These are phyloP conservation scores for Pipistrellus kuhlii DNA, from an alignment of 2,797 vertebrate genomes.

Conservation along the genomic window DNA sequence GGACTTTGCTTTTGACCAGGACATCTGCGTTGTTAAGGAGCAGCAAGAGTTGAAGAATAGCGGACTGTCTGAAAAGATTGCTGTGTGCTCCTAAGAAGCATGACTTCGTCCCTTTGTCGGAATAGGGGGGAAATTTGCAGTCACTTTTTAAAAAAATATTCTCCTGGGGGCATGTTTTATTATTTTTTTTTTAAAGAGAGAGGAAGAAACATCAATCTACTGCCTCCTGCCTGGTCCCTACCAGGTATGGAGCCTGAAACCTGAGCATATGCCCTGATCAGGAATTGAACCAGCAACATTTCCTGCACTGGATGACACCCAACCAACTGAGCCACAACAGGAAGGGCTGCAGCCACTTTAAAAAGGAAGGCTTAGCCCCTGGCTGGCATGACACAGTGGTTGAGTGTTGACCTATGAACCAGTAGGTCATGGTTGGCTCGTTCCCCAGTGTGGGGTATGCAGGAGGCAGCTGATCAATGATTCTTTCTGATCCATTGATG, in stretches of 20 bases:
- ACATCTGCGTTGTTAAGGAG: background rate
- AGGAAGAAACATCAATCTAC: background rate
- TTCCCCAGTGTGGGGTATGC: too few relatives aligned
- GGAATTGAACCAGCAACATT: background rate
- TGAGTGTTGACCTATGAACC: too few relatives aligned
- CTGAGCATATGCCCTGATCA: background rate
- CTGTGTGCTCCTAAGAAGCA: background rate
- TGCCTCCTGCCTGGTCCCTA: background rate
- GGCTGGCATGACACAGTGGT: too few relatives aligned
- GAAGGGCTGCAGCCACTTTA: background rate
- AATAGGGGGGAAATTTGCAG: background rate
- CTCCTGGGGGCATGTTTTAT: background rate
- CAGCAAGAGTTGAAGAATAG: background rate
- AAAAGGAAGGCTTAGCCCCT: background rate
- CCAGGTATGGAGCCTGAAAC: background rate
- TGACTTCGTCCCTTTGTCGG: background rate
- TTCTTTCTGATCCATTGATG: too few relatives aligned
- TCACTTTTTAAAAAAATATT: background rate
- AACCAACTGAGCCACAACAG: background rate
- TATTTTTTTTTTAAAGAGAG: background rate
- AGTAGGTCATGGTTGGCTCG: too few relatives aligned
- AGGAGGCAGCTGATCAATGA: too few relatives aligned
- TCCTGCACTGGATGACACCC: background rate
- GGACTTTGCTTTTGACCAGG: conserved; percentile 30
- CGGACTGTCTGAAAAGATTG: background rate